These are phyloP conservation scores for Reticulitermes speratus DNA, from an alignment of 1,140 invertebrate species.

Conservation along the genomic window DNA sequence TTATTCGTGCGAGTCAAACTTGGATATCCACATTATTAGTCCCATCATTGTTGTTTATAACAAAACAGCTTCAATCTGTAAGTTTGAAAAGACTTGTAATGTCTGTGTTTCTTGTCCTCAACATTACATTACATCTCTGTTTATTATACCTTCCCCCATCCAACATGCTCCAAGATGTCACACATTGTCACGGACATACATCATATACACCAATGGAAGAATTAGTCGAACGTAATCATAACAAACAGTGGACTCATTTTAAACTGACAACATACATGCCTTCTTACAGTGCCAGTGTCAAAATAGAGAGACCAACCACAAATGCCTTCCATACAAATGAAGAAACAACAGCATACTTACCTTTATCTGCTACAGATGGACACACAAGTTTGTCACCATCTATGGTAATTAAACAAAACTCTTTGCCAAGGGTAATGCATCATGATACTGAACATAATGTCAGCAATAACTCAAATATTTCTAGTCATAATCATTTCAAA, in stretches of 20 bases:
- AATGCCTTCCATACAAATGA: background rate
- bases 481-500: background rate
- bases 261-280: background rate
- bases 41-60: background rate
- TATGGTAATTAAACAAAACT: too few species aligned
- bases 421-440: background rate
- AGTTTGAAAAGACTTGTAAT: background rate
- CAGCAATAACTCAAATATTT: background rate
- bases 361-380: background rate
- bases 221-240: background rate
- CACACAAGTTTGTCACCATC: background rate
- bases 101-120: background rate
- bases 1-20: conserved; percentile 25
- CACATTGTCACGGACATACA: background rate
- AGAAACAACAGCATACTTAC: background rate
- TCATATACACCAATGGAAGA: background rate
- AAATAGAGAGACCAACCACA: background rate
- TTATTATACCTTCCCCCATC: background rate
- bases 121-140: background rate
- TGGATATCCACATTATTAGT: background rate
- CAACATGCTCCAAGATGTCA: background rate
- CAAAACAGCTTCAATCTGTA: background rate
- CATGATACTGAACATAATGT: too few species aligned
- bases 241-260: background rate
- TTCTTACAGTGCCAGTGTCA: background rate